phyloP scores from a whole-genome alignment of 2,888 invertebrate species.

The Mythimna ferrago region DNA sequence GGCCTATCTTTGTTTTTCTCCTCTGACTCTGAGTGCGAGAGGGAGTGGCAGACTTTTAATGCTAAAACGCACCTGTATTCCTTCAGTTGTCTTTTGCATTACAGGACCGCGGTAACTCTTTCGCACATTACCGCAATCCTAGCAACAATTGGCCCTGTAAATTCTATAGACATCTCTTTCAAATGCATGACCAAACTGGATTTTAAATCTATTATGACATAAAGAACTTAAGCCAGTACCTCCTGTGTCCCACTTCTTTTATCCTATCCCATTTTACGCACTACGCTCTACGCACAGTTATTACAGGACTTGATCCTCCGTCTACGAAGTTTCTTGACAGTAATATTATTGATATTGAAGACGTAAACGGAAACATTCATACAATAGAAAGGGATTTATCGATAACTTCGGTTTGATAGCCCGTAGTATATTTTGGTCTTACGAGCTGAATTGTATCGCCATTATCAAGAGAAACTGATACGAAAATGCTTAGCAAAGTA shows the following conservation, averaged over 20 bases:
- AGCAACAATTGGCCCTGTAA: no score
- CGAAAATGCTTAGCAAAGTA: conserved; percentile 34
- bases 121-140: no score
- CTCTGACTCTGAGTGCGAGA: no score
- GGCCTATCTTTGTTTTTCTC: no score
- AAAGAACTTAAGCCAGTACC: neutral
- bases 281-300: conserved; percentile 11
- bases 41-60: no score
- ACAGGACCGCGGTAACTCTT: no score
- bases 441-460: conserved; percentile 35
- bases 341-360: conserved; percentile 45
- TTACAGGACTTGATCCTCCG: conserved; percentile 22
- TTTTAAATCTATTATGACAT: neutral
- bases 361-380: conserved; percentile 37
- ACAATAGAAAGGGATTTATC: conserved; percentile 47
- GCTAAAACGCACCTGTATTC: no score
- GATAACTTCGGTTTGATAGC: conserved; percentile 37
- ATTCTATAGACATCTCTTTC: no score
- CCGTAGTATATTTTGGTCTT: conserved; percentile 35
- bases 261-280: conserved; percentile 21
- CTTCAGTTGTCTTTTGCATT: no score
- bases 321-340: conserved; percentile 28
- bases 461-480: conserved; percentile 29
- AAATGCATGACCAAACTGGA: no score
- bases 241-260: neutral